A percentile compares a stretch with the other conserved stretches of the same genome.
phyloP scores from a whole-genome alignment of 2,797 vertebrate species.

The Enteromius treurensis region DNA sequence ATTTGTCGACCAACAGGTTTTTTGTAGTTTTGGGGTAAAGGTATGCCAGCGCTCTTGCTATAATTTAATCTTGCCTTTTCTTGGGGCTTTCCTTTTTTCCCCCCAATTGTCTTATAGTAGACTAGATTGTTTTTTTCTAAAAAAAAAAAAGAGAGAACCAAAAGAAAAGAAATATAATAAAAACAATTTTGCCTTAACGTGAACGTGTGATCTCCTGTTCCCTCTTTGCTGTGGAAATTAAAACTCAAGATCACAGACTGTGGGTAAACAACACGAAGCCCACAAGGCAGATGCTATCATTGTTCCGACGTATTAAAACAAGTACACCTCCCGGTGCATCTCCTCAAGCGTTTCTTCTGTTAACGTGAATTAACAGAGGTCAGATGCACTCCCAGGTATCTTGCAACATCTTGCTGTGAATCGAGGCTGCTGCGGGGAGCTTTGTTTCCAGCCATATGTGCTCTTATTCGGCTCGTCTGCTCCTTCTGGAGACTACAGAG shows the following conservation, averaged over 20 bases:
- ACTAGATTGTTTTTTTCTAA: conserved; percentile 67
- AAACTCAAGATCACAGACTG: conserved; percentile 24
- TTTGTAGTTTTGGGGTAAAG: conserved; percentile 56
- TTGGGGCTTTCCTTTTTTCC: conserved; percentile 57
- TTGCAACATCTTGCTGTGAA: conserved; percentile 42
- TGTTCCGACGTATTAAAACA: conserved; percentile 52
- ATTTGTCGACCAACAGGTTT: conserved; percentile 12
- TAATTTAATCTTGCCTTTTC: conserved; percentile 63
- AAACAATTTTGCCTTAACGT: conserved; percentile 65
- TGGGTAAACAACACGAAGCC: conserved; percentile 47
- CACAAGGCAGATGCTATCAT: conserved; percentile 50
- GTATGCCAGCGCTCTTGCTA: conserved; percentile 68
- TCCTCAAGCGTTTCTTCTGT: conserved; percentile 22
- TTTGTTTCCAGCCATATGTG: conserved; percentile 57
- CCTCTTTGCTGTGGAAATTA: conserved; percentile 39
- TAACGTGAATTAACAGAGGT: conserved; percentile 55
- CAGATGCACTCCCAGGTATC: conserved; percentile 38
- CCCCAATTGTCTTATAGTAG: conserved; percentile 70
- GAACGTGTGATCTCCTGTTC: conserved; percentile 54
- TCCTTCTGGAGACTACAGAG: conserved; percentile 34
- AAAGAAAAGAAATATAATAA: conserved; percentile 68
- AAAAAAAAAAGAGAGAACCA: conserved; percentile 70
- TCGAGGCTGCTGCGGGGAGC: conserved; percentile 37
- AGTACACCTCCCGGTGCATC: conserved; percentile 32
- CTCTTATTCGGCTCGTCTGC: conserved; percentile 35